These are phyloP conservation scores for Tiaroga cobitis DNA, from an alignment of 2,797 vertebrate genomes.

Conservation along the genomic window DNA sequence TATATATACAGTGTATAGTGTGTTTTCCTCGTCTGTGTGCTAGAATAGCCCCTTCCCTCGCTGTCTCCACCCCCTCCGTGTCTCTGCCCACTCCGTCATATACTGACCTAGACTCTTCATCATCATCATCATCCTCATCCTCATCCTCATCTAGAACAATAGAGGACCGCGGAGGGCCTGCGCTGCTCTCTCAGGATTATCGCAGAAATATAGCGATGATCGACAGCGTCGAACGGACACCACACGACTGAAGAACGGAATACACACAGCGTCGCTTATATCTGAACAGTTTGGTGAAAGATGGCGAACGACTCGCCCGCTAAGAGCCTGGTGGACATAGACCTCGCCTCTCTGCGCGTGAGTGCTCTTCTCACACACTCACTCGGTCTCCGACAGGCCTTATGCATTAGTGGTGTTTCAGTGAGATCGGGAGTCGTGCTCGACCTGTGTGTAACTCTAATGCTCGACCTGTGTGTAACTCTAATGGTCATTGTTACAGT, in stretches of 20 bases:
- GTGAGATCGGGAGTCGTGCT: neutral
- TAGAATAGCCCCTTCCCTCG: neutral
- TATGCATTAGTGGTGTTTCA: neutral
- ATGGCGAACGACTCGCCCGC: slow-evolving; percentile 99
- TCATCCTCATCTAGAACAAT: slow-evolving; percentile 40
- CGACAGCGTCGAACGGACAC: slow-evolving; percentile 55
- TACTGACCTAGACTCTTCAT: slow-evolving; percentile 21
- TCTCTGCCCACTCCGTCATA: slow-evolving; percentile 24
- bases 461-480: neutral
- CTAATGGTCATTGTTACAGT: slow-evolving; percentile 58
- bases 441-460: too few species aligned
- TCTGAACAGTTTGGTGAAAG: slow-evolving; percentile 69
- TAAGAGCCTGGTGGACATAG: slow-evolving; percentile 97
- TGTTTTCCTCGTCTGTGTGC: neutral
- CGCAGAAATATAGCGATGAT: slow-evolving; percentile 72
- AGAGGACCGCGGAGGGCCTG: slow-evolving; percentile 52
- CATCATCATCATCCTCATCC: slow-evolving; percentile 18
- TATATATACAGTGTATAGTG: too few species aligned
- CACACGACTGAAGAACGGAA: slow-evolving; percentile 63
- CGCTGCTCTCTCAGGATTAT: slow-evolving; percentile 56
- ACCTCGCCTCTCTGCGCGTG: slow-evolving; percentile 94
- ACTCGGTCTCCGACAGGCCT: too few species aligned
- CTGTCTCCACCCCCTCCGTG: neutral
- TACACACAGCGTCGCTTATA: slow-evolving; percentile 46
- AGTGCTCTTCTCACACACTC: slow-evolving; percentile 62